Base-by-base conservation (phyloP, 2,797 vertebrate genomes). In the Malurus leucopterus region DNA sequence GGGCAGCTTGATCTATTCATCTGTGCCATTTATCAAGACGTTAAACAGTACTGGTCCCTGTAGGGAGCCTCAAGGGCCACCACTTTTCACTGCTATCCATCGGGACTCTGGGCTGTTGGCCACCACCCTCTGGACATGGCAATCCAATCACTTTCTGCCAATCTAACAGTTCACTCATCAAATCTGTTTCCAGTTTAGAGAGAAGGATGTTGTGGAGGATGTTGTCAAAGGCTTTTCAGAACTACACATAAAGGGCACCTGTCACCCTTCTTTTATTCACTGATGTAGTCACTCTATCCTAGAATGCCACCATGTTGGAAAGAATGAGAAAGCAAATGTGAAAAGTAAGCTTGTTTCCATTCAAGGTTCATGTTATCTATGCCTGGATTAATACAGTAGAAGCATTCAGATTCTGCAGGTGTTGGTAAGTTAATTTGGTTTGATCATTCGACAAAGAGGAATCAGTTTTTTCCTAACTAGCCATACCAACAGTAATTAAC, bases 1-100 rank as follows among this genome's bases (percentile, higher is more conserved):
- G 11, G 17, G 1, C 4, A 4, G 5, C 17, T 51, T 11, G 3
- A 15, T 44, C 6, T 4, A 13, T 38, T 71, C 3, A 6, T 77
- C 51, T 51, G 4, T 58, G 32, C 44, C 23, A 57, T 50, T 71
- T 16, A n/a, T 34, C 6, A 64, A 64, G 53, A 16, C 3, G 11
- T 6, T 8, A n/a, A 72, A 30, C 27, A 53, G 11, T 71, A 47
- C 26, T 65, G 11, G 17, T 59, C 18, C 34, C 8, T 13, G 0
- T 2, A 53, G 18, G 20, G 6, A 9, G 21, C 26, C 22, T 44
- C 27, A 30, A 53, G 46, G 21, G 26, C 5, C 15, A 40, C 10
- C 3, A 16, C 8, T 40, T 47, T 20, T 34, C 9, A 4, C 21
- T 40, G 4, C 4, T 47, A 18, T n/a, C 15, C 2, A 4, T 49